Conservation (phyloP, 2,797 vertebrate species). For the Cryptoprocta ferox region DNA sequence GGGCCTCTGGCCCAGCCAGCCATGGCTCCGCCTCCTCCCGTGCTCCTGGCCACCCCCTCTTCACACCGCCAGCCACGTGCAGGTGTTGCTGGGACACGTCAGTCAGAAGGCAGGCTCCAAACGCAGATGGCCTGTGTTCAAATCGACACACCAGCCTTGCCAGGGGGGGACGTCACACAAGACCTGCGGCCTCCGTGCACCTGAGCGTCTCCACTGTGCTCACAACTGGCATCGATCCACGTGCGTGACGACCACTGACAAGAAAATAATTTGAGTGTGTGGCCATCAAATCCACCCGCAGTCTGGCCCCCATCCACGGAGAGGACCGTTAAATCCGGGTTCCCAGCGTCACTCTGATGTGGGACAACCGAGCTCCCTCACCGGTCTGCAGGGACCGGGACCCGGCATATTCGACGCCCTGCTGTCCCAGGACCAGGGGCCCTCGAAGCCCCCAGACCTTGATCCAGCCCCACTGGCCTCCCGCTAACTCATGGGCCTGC, state of each 20-base stretch:
- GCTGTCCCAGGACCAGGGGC: not conserved
- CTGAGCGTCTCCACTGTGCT: not conserved
- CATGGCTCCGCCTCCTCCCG: no score
- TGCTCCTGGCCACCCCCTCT: no score
- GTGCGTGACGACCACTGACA: not conserved
- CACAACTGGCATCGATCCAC: not conserved
- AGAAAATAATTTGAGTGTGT: no score
- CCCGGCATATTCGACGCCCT: fast-evolving
- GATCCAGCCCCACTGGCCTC: not conserved
- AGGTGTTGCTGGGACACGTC: fast-evolving
- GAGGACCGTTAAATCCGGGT: not conserved
- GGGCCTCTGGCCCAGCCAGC: fast-evolving
- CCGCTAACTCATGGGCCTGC: not conserved
- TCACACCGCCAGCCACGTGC: not conserved
- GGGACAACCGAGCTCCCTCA: not conserved
- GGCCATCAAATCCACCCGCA: not conserved
- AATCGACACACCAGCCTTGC: not conserved
- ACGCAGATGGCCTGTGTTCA: no score
- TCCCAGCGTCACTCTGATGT: not conserved
- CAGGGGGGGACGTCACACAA: not conserved
- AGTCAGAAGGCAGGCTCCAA: not conserved
- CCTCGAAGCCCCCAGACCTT: no score
- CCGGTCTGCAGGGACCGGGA: not conserved
- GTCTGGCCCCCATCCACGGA: fast-evolving
- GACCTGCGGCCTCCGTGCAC: not conserved